Conservation (phyloP, 2,113 vertebrate species). For the Elaphurus davidianus region DNA sequence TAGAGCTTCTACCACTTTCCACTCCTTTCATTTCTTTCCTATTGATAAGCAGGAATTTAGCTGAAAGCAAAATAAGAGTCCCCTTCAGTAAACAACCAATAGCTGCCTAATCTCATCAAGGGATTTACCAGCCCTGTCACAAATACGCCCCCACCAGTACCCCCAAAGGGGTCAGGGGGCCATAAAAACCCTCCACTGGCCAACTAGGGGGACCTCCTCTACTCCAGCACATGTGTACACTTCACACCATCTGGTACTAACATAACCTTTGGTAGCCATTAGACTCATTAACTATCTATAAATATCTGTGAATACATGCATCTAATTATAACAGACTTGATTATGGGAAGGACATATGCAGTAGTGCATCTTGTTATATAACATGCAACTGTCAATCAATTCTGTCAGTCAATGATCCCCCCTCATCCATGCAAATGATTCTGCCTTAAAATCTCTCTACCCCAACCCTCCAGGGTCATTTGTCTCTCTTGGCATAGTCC, state of each 20-base stretch:
- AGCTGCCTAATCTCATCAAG: neutral
- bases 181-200: neutral
- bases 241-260: neutral
- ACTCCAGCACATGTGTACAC: neutral
- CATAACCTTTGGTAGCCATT: neutral
- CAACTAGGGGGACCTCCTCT: neutral
- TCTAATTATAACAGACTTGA: neutral
- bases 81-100: neutral
- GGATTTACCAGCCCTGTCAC: neutral
- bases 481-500: neutral
- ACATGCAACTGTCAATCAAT: neutral
- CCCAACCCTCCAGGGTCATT: neutral
- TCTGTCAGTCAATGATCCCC: neutral
- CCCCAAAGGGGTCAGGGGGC: neutral
- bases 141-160: neutral
- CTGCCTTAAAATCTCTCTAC: neutral
- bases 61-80: neutral
- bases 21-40: neutral
- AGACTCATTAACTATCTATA: neutral
- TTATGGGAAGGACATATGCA: neutral
- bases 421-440: neutral
- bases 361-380: neutral
- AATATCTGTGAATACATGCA: neutral
- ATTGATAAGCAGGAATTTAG: neutral
- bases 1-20: neutral